Evolutionary conservation across 2,797 vertebrate species (phyloP).

Genomic region (Sebastes cheni): DNA sequence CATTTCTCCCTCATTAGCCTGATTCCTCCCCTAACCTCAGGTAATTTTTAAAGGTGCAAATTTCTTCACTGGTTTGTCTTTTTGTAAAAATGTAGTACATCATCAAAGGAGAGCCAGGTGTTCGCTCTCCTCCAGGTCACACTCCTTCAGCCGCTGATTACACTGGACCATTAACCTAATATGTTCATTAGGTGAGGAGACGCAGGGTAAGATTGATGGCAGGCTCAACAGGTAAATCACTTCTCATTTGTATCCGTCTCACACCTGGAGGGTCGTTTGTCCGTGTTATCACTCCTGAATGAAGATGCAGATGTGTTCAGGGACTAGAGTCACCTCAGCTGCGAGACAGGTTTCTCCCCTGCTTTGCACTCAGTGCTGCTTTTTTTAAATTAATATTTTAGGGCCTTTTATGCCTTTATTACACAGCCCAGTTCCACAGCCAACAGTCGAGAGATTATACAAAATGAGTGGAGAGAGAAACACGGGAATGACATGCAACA

Average conservation of each 20-base stretch:
- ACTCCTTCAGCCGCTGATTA: slow-evolving; percentile 33
- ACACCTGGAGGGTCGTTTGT: slow-evolving; percentile 10
- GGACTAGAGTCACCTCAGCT: not conserved
- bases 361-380: not conserved
- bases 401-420: not conserved
- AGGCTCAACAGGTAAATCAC: slow-evolving; percentile 39
- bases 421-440: not conserved
- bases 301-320: slow-evolving; percentile 12
- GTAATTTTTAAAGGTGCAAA: slow-evolving; percentile 6
- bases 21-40: not conserved
- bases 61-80: not conserved
- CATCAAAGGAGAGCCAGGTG: slow-evolving; percentile 42
- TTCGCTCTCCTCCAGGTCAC: slow-evolving; percentile 34
- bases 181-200: slow-evolving; percentile 43
- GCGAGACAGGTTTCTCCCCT: not conserved
- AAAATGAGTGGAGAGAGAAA: not conserved
- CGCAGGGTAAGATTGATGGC: slow-evolving; percentile 48
- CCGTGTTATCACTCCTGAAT: slow-evolving; percentile 14
- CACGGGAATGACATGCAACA: not conserved
- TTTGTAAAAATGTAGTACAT: not conserved
- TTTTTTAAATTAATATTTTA: not conserved
- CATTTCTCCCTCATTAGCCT: slow-evolving; percentile 24
- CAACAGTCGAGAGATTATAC: not conserved
- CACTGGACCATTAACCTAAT: slow-evolving; percentile 51
- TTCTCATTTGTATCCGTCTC: slow-evolving; percentile 35